Conservation (phyloP, 1,140 invertebrate species). For the Acyrthosiphon pisum region DNA sequence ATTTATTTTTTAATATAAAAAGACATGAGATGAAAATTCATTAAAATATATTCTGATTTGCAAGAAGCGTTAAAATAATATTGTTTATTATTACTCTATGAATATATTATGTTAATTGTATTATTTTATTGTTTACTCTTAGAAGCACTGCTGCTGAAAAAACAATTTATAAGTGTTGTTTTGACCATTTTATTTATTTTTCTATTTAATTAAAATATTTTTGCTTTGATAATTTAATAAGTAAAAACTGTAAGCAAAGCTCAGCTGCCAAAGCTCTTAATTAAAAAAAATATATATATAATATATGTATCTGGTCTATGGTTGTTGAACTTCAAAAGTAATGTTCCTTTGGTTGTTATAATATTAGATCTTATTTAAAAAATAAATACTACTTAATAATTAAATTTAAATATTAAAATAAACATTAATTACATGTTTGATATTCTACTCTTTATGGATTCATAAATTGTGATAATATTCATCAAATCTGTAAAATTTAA, state of each 20-base stretch:
- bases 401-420: not conserved
- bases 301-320: not conserved
- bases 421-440: not conserved
- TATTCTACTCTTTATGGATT: not conserved
- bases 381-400: not conserved
- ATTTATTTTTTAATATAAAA: not conserved
- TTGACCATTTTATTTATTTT: not conserved
- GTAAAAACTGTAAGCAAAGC: not conserved
- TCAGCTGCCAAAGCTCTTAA: not conserved
- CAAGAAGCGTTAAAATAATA: not conserved
- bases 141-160: not conserved
- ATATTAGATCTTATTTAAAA: not conserved
- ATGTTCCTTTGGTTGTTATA: not conserved
- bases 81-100: not conserved
- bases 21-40: not conserved
- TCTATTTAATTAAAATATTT: not conserved
- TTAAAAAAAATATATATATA: not conserved
- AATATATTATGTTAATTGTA: not conserved
- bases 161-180: not conserved
- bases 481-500: not conserved
- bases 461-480: not conserved
- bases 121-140: constrained; percentile 30
- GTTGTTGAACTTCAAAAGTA: not conserved
- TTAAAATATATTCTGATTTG: not conserved
- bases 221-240: not conserved